Evolutionary conservation across 1,140 invertebrate genomes (phyloP), one percentile per base, ranked within the genome.

Genomic region (Octopus bimaculoides): DNA sequence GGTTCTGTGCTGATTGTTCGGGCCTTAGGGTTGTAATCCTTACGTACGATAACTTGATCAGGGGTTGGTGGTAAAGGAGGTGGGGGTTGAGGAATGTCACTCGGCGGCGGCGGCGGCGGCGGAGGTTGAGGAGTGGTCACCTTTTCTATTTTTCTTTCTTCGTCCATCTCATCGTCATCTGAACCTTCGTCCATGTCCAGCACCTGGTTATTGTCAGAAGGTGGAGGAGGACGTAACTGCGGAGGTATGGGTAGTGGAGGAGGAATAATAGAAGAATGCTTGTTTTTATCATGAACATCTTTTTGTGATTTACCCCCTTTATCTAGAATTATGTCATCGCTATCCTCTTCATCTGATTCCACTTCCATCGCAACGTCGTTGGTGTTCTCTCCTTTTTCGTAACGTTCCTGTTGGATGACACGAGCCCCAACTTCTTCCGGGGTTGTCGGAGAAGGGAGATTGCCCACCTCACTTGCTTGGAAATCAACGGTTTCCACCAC

Each of bases 401-500:
- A 88, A 81, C 92, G 83, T 80, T 92, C 91, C 84, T 98, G 96
- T 86, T 96, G 95, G 0, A 99, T 90, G 66, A 98, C 94, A 81
- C 97, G 91, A 8, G 97, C 96, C 1, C 98, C 98, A 4, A 99
- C 98, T 91, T 99, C 97, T 83, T 97, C 95, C 0, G 98, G 97
- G 54, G 96, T 99, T 0, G 98, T 99, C 0, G 98, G 98, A 8
- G 97, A 96, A 26, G 97, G 98, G 86, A 98, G 97, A 88, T 91
- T 89, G 17, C 97, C 97, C 12, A 95, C 94, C 91, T 99, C 98
- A 86, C 96, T 96, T 0, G 96, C 95, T 84, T 99, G 96, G 90
- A 99, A 99, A 90, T 99, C 98, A 0, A 99, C 98, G 0, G 98
- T 99, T 90, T 99, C 98, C 0, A 99, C 98, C 0, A 99, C 97